Percentiles rank a stretch among this genome's conserved stretches.
These are phyloP conservation scores for Petrocephalus microphthalmus DNA, from an alignment of 2,113 vertebrate genomes.

Conservation along the genomic window DNA sequence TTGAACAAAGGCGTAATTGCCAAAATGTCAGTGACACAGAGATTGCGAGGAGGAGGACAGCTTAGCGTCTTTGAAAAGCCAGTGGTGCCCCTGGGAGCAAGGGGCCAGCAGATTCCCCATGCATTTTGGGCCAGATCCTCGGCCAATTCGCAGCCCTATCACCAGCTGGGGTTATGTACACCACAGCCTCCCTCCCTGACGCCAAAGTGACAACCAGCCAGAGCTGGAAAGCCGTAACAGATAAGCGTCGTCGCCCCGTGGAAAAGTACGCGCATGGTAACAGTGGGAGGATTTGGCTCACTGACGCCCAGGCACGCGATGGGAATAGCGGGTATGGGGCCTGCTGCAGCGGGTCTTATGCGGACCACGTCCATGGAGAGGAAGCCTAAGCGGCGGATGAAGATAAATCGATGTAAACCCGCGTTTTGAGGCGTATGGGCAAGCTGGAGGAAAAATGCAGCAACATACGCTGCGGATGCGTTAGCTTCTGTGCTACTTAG, in stretches of 20 bases:
- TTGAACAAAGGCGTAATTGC: neutral
- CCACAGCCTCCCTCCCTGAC: constrained; percentile 35
- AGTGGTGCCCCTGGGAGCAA: neutral
- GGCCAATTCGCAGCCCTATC: neutral
- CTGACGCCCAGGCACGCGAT: constrained; percentile 42
- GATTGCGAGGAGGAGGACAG: neutral
- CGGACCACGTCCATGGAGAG: constrained; percentile 37
- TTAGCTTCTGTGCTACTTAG: constrained; percentile 13
- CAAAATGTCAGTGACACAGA: neutral
- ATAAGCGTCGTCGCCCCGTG: constrained; percentile 48
- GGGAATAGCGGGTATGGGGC: constrained; percentile 39
- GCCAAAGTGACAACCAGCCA: constrained; percentile 16
- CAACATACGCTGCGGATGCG: neutral
- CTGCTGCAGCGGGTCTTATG: constrained; percentile 39
- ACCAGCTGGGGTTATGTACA: constrained; percentile 49
- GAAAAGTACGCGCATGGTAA: constrained; percentile 48
- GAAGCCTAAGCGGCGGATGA: constrained; percentile 51
- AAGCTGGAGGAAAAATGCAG: constrained; percentile 17
- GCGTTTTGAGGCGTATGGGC: constrained; percentile 34
- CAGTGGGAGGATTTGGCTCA: constrained; percentile 46
- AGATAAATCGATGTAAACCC: constrained; percentile 54
- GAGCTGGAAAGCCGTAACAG: constrained; percentile 42
- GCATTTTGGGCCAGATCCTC: neutral
- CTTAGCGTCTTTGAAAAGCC: neutral
- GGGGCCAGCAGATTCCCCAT: neutral